Evolutionary conservation across 2,113 vertebrate species (phyloP), one percentile per base, ranked within the genome.

Genomic region (Benitochromis conjunctus): DNA sequence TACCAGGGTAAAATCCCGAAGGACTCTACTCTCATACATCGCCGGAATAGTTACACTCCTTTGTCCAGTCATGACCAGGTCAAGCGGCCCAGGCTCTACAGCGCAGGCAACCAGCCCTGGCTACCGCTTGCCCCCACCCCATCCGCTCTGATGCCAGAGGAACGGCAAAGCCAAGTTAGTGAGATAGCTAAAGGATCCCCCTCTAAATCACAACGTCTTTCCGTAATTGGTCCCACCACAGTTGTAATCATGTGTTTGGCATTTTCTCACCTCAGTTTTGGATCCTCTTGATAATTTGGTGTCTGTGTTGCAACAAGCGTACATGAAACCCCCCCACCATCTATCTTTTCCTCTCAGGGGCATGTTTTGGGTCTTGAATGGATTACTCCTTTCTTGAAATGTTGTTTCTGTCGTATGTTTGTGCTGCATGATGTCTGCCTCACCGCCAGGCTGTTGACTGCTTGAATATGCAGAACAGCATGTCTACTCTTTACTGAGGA

Each of bases 11-110:
- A 88, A 81, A 94, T 95, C 86, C 95, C 95, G 69, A 92, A 92
- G 96, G 96, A 92, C 89, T 96, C 97, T 88, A 94, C 95, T 93
- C 97, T 98, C 74, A 92, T 96, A 94, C 97, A 97, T 89, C 97
- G 98, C 90, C 97, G 98, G 94, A 99, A 97, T 97, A 99, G 98
- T 97, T 98, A 98, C 92, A 99, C 97, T 10, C 98, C 97, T 19
- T 95, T 98, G 95, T 97, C 97, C 96, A 97, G 98, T 96, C 96
- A 96, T 81, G 97, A 98, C 96, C 96, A 96, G 92, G 93, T 97
- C 93, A 97, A 97, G 96, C 97, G 97, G 56, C 97, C 97, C 18
- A 95, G 98, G 91, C 98, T 98, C 94, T 98, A 98, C 97, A 98
- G 98, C 89, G 96, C 97, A 31, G 98, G 98, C 92, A 99, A 98